Base-by-base conservation (phyloP, 2,888 invertebrate species). In the Congeria kusceri region DNA sequence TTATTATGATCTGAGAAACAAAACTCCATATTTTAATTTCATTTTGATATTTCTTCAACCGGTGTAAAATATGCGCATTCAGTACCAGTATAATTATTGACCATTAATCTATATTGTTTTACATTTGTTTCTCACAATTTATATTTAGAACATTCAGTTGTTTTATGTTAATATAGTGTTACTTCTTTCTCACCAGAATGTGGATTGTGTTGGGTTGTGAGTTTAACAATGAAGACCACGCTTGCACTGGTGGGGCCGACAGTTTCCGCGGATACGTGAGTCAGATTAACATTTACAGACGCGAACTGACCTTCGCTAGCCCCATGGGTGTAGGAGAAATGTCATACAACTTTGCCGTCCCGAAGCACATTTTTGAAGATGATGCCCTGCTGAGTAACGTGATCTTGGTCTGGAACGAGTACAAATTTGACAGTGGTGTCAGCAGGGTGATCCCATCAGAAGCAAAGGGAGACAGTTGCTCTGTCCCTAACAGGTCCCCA, bases 261-360 rank as follows among this genome's bases (percentile, higher is more conserved):
- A 89, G 87, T 25, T 91, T 90, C 72, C 79, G 83, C 58, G 90
- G 91, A 7, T 88, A 85, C 77, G 58, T 91, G 47, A 90, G 89
- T 65, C 88, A 88, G 74, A 72, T 90, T 18, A 86, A 87, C 59
- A 73, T 87, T 46, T 91, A 89, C 73, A 87, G 72, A 27, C 69
- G 87, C 9, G 71, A 56, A 15, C 77, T 91, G 3, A 39, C 69
- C 20, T 89, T 87, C 32, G 62, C 65, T 18, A 72, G 46, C 7
- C 20, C 53, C 9, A 25, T 1, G 9, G 49, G 20, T 11, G n/a
- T 20, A 15, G 47, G 46, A 18, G 88, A 88, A 47, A 83, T 88
- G n/a, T 83, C 86, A 0, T 53, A 47, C 20, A 62, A 73, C 5
- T 71, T 58, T 25, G 59, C 23, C 3, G 46, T 57, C 9, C 84